Evolutionary conservation across 2,797 vertebrate species (phyloP).

Genomic region (Loris lydekkerianus): DNA sequence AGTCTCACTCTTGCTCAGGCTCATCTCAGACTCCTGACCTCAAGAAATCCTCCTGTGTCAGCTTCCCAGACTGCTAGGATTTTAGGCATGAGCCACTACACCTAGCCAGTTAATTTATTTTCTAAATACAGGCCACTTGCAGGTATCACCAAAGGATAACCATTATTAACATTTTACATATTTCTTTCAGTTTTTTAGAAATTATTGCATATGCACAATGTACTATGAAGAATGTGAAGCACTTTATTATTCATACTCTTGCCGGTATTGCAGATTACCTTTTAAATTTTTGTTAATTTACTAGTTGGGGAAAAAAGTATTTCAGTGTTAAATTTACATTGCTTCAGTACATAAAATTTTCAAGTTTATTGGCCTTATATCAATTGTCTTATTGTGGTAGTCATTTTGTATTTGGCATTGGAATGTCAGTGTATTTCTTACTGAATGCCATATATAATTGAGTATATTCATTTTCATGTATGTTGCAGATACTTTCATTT

Average conservation of each 20-base stretch:
- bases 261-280: slow-evolving; percentile 19
- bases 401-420: slow-evolving; percentile 53
- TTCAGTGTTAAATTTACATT: slow-evolving; percentile 45
- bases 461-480: slow-evolving; percentile 10
- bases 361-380: slow-evolving; percentile 48
- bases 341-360: slow-evolving; percentile 24
- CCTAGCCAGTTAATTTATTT: slow-evolving; percentile 1
- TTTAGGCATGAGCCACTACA: not conserved
- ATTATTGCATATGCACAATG: not conserved
- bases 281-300: slow-evolving; percentile 46
- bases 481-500: slow-evolving; percentile 44
- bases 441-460: not conserved
- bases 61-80: not conserved
- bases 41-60: not conserved
- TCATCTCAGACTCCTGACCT: not conserved
- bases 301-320: not conserved
- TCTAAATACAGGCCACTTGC: slow-evolving; percentile 49
- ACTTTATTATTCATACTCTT: slow-evolving; percentile 14
- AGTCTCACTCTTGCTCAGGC: not conserved
- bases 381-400: not conserved
- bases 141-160: not conserved
- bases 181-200: slow-evolving; percentile 32
- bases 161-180: slow-evolving; percentile 30
- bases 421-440: slow-evolving; percentile 34
- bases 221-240: not conserved